Base-by-base conservation (phyloP, 2,113 vertebrate genomes). In the Romanogobio albipinnatus region DNA sequence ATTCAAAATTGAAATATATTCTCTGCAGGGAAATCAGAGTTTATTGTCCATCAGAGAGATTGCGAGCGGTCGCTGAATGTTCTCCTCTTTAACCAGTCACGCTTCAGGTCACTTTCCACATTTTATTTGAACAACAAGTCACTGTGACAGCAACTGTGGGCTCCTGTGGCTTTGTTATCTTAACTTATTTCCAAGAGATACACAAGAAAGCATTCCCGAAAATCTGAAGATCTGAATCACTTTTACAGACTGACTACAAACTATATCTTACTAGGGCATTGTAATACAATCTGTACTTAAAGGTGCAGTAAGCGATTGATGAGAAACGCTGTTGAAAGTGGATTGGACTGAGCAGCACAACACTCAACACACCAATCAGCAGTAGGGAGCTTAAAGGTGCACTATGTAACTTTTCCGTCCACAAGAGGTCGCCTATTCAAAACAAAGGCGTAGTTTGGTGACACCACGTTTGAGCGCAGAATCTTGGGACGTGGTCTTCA, bases 1-100 rank as follows among this genome's bases (percentile, higher is more conserved):
- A 61, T 64, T 80, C 15, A 47, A 78, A 43, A 80, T 15, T 19
- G 22, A 47, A 64, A 73, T 33, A 47, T 64, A 56, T 76, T 47
- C 74, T 58, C 77, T 66, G 49, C 74, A 80, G 75, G 36, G 82
- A 61, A 88, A 45, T 56, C 17, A 22, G 36, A 86, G 64, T 74
- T 43, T 71, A 64, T 56, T 64, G 61, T 29, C 45, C 53, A 83
- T 53, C 58, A 36, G 17, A 89, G 36, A 70, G 47, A 26, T 70
- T n/a, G 33, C 26, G 47, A 66, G 58, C 26, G 17, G n/a, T 77
- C 22, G n/a, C 29, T 24, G 19, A 77, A 77, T 70, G 66, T 39
- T 4, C 36, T 70, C 33, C 70, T 24, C n/a, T 61, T 61, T 26
- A 61, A 61, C 59, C n/a, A 61, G 59, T 11, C n/a, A 7, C 2